phyloP scores from a whole-genome alignment of 2,113 vertebrate species.

The Thomomys bottae region DNA sequence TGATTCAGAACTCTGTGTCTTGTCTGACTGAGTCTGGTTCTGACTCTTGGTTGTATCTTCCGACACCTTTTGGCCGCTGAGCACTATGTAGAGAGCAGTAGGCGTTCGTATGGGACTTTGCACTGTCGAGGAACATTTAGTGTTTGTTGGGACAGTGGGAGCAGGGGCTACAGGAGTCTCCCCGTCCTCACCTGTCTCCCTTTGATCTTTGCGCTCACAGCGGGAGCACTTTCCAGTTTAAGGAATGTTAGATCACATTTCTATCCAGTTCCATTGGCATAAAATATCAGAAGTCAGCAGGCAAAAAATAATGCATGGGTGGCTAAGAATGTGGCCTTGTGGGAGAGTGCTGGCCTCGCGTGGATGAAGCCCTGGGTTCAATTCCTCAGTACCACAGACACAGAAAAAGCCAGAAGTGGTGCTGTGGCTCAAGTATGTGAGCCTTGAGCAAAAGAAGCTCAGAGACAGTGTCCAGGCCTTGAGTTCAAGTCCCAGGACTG shows the following conservation, averaged over 20 bases:
- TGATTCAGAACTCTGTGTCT: background rate
- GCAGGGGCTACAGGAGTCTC: background rate
- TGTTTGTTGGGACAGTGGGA: background rate
- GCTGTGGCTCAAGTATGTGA: no score
- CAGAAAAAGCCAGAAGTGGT: no score
- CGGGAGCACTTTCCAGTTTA: slow-evolving; percentile 10
- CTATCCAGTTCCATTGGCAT: background rate
- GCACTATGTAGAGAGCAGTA: background rate
- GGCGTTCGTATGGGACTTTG: background rate
- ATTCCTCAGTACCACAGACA: no score
- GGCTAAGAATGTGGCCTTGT: no score
- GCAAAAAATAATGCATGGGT: no score
- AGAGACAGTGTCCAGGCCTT: no score
- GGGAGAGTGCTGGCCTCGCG: no score
- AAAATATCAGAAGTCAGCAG: background rate
- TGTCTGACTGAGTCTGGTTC: background rate
- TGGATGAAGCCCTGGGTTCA: no score
- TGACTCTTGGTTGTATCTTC: background rate
- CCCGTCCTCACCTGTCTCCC: background rate
- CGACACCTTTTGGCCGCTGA: background rate
- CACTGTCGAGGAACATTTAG: background rate
- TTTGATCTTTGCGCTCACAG: background rate
- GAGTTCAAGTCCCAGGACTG: no score
- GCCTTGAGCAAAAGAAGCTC: no score
- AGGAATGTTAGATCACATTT: slow-evolving; percentile 15